Conservation (phyloP, 2,113 vertebrate species). For the Heterochromis multidens region DNA sequence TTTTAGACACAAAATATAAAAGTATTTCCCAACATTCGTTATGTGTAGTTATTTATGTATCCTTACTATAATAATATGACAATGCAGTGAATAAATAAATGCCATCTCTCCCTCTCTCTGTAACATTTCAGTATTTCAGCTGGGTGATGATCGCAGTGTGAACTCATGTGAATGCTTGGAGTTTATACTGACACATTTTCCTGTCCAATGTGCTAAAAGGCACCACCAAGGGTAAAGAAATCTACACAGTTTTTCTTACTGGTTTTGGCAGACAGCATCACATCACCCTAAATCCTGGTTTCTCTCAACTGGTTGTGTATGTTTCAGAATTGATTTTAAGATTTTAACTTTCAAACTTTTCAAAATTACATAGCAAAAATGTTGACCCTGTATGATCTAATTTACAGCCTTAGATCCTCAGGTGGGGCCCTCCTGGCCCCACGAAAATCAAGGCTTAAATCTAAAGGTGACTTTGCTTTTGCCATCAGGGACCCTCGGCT, state of each 20-base stretch:
- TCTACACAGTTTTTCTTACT: not conserved
- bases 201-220: constrained; percentile 10
- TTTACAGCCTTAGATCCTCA: not conserved
- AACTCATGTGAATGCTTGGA: not conserved
- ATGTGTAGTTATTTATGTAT: not conserved
- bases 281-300: not conserved
- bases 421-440: not conserved
- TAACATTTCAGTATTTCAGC: not conserved
- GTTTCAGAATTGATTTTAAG: not conserved
- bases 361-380: not conserved
- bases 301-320: not conserved
- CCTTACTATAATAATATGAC: not conserved
- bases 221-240: not conserved
- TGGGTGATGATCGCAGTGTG: not conserved
- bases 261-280: not conserved
- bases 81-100: too few relatives aligned
- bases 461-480: not conserved
- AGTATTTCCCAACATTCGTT: not conserved
- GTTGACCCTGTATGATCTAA: not conserved
- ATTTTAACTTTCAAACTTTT: not conserved
- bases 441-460: not conserved
- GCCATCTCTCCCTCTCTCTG: too few relatives aligned
- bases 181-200: not conserved
- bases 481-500: not conserved
- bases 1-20: not conserved